phyloP scores from a whole-genome alignment of 2,113 vertebrate species.

The Coreoperca whiteheadi region DNA sequence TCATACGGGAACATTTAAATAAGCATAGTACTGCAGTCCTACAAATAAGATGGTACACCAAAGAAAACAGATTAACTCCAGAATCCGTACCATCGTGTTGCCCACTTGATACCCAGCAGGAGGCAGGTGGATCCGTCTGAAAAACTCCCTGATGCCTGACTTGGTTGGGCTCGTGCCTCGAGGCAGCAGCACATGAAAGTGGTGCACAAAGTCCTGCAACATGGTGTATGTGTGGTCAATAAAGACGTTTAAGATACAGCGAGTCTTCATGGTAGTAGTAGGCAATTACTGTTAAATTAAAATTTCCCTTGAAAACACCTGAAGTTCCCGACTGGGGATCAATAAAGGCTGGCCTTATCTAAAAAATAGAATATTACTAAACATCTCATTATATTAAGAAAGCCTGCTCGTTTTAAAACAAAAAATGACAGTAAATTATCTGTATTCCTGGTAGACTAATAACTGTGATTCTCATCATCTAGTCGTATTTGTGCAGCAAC shows the following conservation, averaged over 20 bases:
- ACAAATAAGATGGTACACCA: neutral
- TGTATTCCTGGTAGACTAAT: neutral
- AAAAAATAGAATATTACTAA: too few species aligned
- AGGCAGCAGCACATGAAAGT: conserved; percentile 93
- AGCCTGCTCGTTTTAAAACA: neutral
- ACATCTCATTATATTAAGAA: neutral
- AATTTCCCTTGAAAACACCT: neutral
- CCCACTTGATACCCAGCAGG: conserved; percentile 95
- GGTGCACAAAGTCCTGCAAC: conserved; percentile 92
- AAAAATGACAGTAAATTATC: neutral
- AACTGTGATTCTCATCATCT: neutral
- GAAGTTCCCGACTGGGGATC: too few species aligned
- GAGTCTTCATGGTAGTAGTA: neutral
- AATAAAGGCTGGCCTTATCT: too few species aligned
- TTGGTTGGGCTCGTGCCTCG: conserved; percentile 86
- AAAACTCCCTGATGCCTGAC: conserved; percentile 90
- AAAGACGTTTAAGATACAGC: neutral
- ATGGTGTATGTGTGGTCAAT: neutral
- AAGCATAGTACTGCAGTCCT: fast-evolving
- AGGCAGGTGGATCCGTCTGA: conserved; percentile 87
- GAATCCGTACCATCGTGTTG: conserved; percentile 89
- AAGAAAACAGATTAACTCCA: neutral
- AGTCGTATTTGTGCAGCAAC: neutral
- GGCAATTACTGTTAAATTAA: neutral
- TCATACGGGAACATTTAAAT: neutral